Evolutionary conservation across 2,888 invertebrate species (phyloP).

Genomic region (Sabatieria punctata): DNA sequence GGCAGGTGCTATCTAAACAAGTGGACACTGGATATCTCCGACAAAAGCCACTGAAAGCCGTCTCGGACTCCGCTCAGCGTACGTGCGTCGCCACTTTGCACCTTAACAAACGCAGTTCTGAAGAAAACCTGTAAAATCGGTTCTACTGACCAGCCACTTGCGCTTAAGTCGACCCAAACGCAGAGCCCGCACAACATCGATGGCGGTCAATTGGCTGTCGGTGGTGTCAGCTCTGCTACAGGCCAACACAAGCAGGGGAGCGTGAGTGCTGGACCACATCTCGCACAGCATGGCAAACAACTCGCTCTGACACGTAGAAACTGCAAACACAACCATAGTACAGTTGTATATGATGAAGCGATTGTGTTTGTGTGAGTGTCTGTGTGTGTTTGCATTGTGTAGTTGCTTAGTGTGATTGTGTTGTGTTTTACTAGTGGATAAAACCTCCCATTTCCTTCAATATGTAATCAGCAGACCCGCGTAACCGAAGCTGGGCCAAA

Average conservation of each 20-base stretch:
- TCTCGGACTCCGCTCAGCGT: constrained; percentile 4
- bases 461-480: too few species aligned
- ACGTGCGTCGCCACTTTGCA: constrained; percentile 3
- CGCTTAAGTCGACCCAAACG: constrained; percentile 4
- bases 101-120: too few species aligned
- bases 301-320: constrained; percentile 2
- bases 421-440: too few species aligned
- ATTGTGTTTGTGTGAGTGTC: too few species aligned
- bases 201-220: background rate
- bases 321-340: too few species aligned
- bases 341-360: too few species aligned
- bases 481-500: too few species aligned
- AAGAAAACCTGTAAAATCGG: too few species aligned
- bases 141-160: constrained; percentile 5
- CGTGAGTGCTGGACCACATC: constrained; percentile 4
- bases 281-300: constrained; percentile 9
- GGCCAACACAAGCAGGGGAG: constrained; percentile 7
- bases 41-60: constrained; percentile 6
- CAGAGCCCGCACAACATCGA: constrained; percentile 4
- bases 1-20: too few species aligned
- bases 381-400: too few species aligned
- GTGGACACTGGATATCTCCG: background rate
- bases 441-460: too few species aligned
- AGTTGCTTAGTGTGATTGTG: too few species aligned
- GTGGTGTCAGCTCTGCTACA: background rate